phyloP scores from a whole-genome alignment of 2,113 vertebrate species.

The Platysteira castanea region DNA sequence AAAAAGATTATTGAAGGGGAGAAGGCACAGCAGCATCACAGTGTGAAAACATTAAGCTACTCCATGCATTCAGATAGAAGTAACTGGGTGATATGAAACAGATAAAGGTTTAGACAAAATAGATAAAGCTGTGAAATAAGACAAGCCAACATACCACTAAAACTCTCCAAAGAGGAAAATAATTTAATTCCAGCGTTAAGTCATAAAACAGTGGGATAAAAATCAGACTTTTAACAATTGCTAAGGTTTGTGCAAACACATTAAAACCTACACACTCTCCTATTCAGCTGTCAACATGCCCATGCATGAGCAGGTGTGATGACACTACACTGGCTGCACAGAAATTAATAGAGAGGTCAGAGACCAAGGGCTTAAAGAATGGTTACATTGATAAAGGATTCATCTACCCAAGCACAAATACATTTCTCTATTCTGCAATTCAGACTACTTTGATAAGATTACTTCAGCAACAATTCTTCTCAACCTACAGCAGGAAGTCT shows the following conservation, averaged over 20 bases:
- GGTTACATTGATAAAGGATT: not conserved
- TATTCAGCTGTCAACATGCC: not conserved
- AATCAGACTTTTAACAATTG: not conserved
- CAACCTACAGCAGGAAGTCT: not conserved
- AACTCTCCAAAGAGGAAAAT: not conserved
- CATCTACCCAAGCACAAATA: not conserved
- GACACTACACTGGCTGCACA: not conserved
- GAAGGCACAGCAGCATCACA: not conserved
- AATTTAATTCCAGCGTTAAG: conserved; percentile 27
- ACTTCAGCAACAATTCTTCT: not conserved
- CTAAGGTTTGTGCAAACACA: not conserved
- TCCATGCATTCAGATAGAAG: not conserved
- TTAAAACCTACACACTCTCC: not conserved
- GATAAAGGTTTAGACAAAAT: not conserved
- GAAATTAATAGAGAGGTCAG: not conserved
- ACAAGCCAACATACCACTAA: not conserved
- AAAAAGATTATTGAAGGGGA: not conserved
- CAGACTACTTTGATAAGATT: not conserved
- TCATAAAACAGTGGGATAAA: not conserved
- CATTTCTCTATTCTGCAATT: not conserved
- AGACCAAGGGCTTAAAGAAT: not conserved
- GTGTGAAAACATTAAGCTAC: not conserved
- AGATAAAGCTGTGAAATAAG: not conserved
- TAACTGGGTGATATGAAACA: not conserved
- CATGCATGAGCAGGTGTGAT: not conserved